Percentiles rank a stretch among this genome's conserved stretches.
Evolutionary conservation across 2,797 vertebrate species (phyloP).

Genomic region (Semotilus atromaculatus): DNA sequence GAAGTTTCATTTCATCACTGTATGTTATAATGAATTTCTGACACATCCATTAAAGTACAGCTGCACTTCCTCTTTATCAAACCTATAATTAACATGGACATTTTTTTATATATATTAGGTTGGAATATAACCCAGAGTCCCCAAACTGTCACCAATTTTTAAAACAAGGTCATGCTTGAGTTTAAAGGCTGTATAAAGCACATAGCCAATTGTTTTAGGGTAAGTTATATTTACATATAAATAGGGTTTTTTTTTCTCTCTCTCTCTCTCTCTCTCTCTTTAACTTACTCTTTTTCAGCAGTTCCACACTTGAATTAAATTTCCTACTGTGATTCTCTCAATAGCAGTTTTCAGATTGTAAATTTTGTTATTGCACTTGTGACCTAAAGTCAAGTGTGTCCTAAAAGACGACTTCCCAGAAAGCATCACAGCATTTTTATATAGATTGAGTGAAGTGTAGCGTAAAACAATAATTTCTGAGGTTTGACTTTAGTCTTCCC

Average conservation of each 20-base stretch:
- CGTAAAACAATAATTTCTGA: neutral
- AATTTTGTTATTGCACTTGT: conserved; percentile 32
- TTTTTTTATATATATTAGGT: no score
- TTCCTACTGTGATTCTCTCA: conserved; percentile 29
- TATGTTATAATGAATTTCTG: neutral
- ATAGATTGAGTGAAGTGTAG: conserved; percentile 18
- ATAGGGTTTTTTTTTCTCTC: conserved; percentile 30
- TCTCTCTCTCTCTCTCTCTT: neutral
- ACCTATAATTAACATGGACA: neutral
- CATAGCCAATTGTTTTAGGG: neutral
- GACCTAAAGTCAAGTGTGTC: conserved; percentile 25
- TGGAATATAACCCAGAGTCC: neutral
- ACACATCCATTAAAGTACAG: neutral
- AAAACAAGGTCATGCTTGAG: neutral
- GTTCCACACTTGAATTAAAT: conserved; percentile 25
- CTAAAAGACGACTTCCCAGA: conserved; percentile 11
- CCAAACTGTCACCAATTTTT: neutral
- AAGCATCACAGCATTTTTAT: neutral
- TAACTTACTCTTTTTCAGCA: conserved; percentile 21
- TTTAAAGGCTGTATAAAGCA: neutral
- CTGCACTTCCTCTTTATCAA: neutral
- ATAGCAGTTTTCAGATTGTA: conserved; percentile 15
- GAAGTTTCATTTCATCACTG: neutral
- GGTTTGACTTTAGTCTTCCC: conserved; percentile 2
- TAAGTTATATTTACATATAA: conserved; percentile 55